phyloP scores from a whole-genome alignment of 2,797 vertebrate species.

The Anolis apletophallus region DNA sequence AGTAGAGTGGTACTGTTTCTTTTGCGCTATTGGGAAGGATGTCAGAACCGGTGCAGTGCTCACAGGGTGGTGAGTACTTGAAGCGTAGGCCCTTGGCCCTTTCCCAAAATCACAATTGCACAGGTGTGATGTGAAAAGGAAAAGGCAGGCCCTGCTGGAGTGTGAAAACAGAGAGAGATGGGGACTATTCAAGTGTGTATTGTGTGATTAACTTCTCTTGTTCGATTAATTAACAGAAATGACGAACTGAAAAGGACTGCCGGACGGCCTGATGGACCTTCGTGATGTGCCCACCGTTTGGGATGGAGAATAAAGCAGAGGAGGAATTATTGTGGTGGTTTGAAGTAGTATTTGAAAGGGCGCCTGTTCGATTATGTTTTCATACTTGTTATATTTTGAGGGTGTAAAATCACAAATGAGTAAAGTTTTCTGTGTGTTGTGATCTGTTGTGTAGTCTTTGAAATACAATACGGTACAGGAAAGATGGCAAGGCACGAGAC shows the following conservation, averaged over 20 bases:
- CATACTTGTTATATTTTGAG: background rate
- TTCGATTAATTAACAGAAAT: slow-evolving; percentile 51
- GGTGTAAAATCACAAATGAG: background rate
- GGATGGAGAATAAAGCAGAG: slow-evolving; percentile 4
- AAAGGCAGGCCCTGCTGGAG: background rate
- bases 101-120: background rate
- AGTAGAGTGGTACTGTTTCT: background rate
- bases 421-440: slow-evolving; percentile 10
- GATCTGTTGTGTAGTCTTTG: background rate
- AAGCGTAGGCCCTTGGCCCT: background rate
- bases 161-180: background rate
- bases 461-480: background rate
- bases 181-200: background rate
- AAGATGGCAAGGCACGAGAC: background rate
- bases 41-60: background rate
- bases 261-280: background rate
- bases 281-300: background rate
- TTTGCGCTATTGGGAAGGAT: background rate
- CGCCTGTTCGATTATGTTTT: background rate
- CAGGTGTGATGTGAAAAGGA: background rate
- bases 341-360: background rate
- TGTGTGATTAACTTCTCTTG: background rate
- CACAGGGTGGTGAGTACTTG: background rate
- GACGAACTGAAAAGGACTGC: slow-evolving; percentile 37
- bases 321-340: background rate